Base-by-base conservation (phyloP, 2,797 vertebrate species). In the Dicrostonyx torquatus region DNA sequence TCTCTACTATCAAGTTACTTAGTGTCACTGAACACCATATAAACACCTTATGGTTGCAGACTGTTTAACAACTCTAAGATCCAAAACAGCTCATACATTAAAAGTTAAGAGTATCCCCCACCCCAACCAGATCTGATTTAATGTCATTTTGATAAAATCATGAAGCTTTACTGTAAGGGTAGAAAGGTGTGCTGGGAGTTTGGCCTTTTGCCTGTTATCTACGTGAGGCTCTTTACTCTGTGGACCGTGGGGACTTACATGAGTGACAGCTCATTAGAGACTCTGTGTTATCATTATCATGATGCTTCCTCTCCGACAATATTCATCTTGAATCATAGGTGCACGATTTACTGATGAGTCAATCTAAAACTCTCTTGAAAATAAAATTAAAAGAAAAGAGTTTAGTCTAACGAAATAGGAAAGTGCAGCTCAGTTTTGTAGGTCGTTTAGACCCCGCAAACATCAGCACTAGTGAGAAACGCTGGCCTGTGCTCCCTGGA, bases 11-110 rank as follows among this genome's bases (percentile, higher is more conserved):
- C 66, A 64, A 85, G 43, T 80, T 89, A 68, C 18, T 48, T 64
- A 58, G 50, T 50, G 40, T 60, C 66, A 58, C 12, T 89, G 72
- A 72, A 15, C 0, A 43, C 45, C 34, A 48, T 60, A 9, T 88
- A 50, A 75, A 82, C 86, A 58, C 40, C 58, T 83, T 89, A 85
- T 83, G 60, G 15, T 29, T 80, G 20, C 0, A 87, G 62, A 62
- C 55, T 18, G n/a, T 45, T 85, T 22, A 75, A 95, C 82, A 94
- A 79, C 70, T 80, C 45, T 91, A 87, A 91, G 90, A 91, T 79
- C 31, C 40, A 73, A 90, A 77, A 15, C 13, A 91, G 45, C 14
- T n/a, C 72, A 70, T 18, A 83, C 2, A 20, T 73, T 75, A 68
- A 90, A 60, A 66, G 31, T 90, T 50, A 73, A 66, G 50, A 73